Evolutionary conservation across 1,140 invertebrate species (phyloP).

Genomic region (Anagrus nilaparvatae): DNA sequence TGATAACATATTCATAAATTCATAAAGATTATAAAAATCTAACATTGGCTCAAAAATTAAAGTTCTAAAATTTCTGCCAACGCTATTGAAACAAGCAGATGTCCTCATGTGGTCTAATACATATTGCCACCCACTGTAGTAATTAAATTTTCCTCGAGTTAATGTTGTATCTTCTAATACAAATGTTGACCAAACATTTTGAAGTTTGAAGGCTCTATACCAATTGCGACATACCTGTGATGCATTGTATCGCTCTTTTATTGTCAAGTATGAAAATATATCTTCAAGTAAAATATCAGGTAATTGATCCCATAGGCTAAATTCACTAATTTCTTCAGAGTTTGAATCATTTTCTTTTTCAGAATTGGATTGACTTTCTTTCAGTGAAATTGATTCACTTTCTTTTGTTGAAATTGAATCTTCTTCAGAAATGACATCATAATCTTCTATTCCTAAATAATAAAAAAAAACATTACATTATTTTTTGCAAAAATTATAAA

Average conservation of each 20-base stretch:
- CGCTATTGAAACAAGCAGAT: slow-evolving; percentile 58
- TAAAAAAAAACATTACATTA: too few species aligned
- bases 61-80: slow-evolving; percentile 56
- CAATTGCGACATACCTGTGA: slow-evolving; percentile 62
- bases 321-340: too few species aligned
- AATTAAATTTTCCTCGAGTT: slow-evolving; percentile 66
- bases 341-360: too few species aligned
- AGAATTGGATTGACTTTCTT: too few species aligned
- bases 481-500: too few species aligned
- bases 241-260: slow-evolving; percentile 61
- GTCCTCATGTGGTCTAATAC: slow-evolving; percentile 66
- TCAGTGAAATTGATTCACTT: too few species aligned
- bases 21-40: slow-evolving; percentile 75
- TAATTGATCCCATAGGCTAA: slow-evolving; percentile 63
- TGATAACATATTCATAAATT: slow-evolving; percentile 72
- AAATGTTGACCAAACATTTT: slow-evolving; percentile 64
- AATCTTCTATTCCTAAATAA: too few species aligned
- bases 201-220: slow-evolving; percentile 65
- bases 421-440: too few species aligned
- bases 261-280: slow-evolving; percentile 60
- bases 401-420: too few species aligned
- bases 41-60: slow-evolving; percentile 63
- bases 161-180: slow-evolving; percentile 61
- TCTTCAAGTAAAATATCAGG: slow-evolving; percentile 70
- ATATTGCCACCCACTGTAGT: slow-evolving; percentile 75